Base-by-base conservation (phyloP, 2,797 vertebrate species). In the Lacerta bilineata region DNA sequence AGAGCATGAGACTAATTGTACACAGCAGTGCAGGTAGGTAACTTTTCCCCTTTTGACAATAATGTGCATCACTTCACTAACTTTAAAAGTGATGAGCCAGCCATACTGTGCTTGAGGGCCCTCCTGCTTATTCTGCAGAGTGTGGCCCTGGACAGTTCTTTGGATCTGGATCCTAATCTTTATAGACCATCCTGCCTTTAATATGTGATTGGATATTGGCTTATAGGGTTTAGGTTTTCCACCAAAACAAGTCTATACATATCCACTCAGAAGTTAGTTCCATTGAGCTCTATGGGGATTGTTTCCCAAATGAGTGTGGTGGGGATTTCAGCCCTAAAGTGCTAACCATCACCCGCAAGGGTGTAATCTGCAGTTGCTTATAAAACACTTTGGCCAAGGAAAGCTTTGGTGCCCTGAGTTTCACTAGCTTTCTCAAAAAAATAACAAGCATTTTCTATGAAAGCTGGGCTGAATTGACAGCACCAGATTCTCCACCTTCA, bases 351-450 rank as follows among this genome's bases (percentile, higher is more conserved):
- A 3, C 27, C 83, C 20, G 36, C 13, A 23, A 82, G 88, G n/a
- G 23, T 2, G 6, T 41, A 1, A 27, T 80, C 75, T 43, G 36
- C 80, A 9, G 2, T 2, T 2, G 36, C 77, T 33, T 50, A 61
- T 33, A 23, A 69, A 69, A 1, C 66, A 84, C 25, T 74, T 36
- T 50, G 84, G 83, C 89, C 55, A 5, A 0, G 27, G 27, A 66
- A 8, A 5, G 0, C 1, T 8, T 76, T 80, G 3, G n/a, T 66
- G 59, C 17, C 39, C 36, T 76, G 46, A 64, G 6, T 5, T 8
- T 33, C 3, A 25, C 33, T 5, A 50, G 9, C 0, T 29, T 91
- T 92, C 81, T 46, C 59, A 55, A 83, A 85, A 43, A 55, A 85
- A n/a, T 2, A 0, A 75, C 80, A 86, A 79, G 20, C 5, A 79